A percentile compares a stretch with the other conserved stretches of the same genome.
These are phyloP conservation scores for Catonia carolina DNA, from an alignment of 2,888 invertebrate genomes.

Conservation along the genomic window DNA sequence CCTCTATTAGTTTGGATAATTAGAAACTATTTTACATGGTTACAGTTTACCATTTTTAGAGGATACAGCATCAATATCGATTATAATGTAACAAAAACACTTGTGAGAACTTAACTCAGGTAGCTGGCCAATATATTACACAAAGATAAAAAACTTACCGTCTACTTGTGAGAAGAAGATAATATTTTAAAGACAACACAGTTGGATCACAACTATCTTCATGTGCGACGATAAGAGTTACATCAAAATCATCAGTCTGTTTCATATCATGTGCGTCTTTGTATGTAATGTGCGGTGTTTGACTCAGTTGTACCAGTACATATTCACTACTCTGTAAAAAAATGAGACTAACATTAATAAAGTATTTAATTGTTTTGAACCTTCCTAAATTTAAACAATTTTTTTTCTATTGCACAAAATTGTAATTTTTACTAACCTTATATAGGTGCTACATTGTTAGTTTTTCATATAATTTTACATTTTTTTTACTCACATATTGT, in stretches of 20 bases:
- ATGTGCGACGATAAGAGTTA: slow-evolving; percentile 59
- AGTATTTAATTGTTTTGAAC: background rate
- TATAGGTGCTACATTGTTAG: too few species aligned
- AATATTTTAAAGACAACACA: slow-evolving; percentile 50
- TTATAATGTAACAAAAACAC: too few species aligned
- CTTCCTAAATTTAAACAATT: too few species aligned
- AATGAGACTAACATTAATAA: slow-evolving; percentile 21
- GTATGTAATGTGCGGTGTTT: slow-evolving; percentile 51
- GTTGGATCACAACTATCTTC: slow-evolving; percentile 37
- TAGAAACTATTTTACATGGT: too few species aligned
- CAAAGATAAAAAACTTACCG: slow-evolving; percentile 39
- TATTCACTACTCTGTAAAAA: slow-evolving; percentile 48
- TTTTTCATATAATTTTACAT: too few species aligned
- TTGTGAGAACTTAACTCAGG: too few species aligned
- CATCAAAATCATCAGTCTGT: slow-evolving; percentile 59
- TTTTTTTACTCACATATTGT: too few species aligned
- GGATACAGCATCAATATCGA: too few species aligned
- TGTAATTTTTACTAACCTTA: too few species aligned
- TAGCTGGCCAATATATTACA: too few species aligned
- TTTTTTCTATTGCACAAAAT: background rate
- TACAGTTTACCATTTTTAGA: too few species aligned
- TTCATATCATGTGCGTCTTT: slow-evolving; percentile 53
- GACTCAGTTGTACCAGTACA: slow-evolving; percentile 55
- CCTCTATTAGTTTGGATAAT: too few species aligned
- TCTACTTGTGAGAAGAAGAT: slow-evolving; percentile 54